Evolutionary conservation across 2,113 vertebrate species (phyloP).

Genomic region (Paracanthobrama guichenoti): DNA sequence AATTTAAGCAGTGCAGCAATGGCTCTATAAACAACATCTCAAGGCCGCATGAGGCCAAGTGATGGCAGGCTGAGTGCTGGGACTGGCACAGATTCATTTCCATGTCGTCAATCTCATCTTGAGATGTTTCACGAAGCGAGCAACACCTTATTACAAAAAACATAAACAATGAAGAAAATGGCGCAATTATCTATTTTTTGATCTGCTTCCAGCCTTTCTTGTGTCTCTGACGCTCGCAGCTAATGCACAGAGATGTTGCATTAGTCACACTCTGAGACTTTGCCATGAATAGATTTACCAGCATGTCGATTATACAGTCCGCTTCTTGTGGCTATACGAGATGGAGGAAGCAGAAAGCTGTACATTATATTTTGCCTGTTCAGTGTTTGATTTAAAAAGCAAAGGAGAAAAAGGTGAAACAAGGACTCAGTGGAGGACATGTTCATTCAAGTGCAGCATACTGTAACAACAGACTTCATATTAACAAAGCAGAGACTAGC

Average conservation of each 20-base stretch:
- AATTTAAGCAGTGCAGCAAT: constrained; percentile 9
- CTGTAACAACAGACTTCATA: not conserved
- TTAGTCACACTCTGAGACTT: constrained; percentile 7
- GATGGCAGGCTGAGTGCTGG: not conserved
- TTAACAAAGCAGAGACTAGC: not conserved
- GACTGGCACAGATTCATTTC: not conserved
- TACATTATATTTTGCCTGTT: not conserved
- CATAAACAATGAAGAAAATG: not conserved
- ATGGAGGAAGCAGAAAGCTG: not conserved
- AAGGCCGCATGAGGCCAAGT: not conserved
- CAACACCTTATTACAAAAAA: not conserved
- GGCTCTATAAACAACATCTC: constrained; percentile 7
- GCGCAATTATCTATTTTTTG: not conserved
- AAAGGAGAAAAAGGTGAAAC: not conserved
- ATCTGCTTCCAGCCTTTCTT: not conserved
- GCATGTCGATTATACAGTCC: not conserved
- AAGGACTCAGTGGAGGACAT: not conserved
- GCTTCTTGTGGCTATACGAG: not conserved
- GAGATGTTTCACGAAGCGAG: not conserved
- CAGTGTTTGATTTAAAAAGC: not conserved
- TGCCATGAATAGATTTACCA: constrained; percentile 20
- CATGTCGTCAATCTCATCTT: not conserved
- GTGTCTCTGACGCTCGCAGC: not conserved
- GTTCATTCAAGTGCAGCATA: not conserved
- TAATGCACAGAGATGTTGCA: not conserved